Evolutionary conservation across 2,797 vertebrate genomes (phyloP).

Genomic region (Centropyge bicolor): DNA sequence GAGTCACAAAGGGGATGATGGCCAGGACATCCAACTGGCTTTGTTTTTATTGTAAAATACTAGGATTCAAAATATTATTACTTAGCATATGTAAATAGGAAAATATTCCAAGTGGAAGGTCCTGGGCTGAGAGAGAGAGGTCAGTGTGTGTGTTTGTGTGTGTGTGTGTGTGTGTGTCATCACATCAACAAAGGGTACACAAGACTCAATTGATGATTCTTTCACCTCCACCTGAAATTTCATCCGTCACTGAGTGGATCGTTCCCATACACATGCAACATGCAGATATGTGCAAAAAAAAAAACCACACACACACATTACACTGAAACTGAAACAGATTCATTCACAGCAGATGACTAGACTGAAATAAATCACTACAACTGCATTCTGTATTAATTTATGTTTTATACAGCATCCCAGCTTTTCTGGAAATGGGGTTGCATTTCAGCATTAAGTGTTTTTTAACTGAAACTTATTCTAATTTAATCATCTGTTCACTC

Average conservation of each 20-base stretch:
- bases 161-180: conserved; percentile 16
- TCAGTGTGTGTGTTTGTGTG: conserved; percentile 31
- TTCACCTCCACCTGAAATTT: conserved; percentile 63
- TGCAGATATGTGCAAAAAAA: conserved; percentile 69
- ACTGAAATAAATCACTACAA: neutral
- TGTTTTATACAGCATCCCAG: no score
- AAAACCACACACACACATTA: conserved; percentile 46
- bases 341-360: conserved; percentile 25
- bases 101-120: conserved; percentile 9
- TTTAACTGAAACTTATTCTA: neutral
- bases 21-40: conserved; percentile 42
- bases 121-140: conserved; percentile 51
- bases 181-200: conserved; percentile 14
- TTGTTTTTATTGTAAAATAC: conserved; percentile 18
- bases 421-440: neutral
- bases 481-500: neutral
- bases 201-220: conserved; percentile 26
- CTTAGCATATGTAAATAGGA: neutral
- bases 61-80: neutral
- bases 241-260: conserved; percentile 39
- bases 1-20: conserved; percentile 49
- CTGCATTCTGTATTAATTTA: no score
- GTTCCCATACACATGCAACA: conserved; percentile 76
- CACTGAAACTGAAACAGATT: conserved; percentile 56
- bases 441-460: neutral